phyloP scores from a whole-genome alignment of 2,113 vertebrate species.

The Beaufortia kweichowensis region DNA sequence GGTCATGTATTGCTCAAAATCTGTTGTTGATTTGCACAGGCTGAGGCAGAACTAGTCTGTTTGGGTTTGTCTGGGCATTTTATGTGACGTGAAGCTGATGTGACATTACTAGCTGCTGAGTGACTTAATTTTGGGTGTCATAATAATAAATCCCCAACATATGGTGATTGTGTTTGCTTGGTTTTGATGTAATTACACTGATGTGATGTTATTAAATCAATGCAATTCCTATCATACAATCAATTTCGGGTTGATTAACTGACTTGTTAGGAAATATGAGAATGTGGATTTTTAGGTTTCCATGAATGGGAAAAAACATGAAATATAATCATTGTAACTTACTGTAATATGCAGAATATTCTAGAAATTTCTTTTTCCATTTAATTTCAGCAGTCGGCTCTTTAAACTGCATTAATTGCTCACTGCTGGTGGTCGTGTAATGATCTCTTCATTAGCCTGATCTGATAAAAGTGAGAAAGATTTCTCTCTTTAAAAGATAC shows the following conservation, averaged over 20 bases:
- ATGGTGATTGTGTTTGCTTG: background rate
- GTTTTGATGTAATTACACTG: background rate
- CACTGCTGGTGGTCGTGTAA: constrained; percentile 24
- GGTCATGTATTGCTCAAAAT: constrained; percentile 23
- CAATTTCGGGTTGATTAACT: background rate
- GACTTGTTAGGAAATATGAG: background rate
- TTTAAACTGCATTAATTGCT: constrained; percentile 1
- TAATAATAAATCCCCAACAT: constrained; percentile 3
- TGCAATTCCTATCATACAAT: background rate
- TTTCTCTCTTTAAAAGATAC: constrained; percentile 38
- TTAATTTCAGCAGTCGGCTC: background rate
- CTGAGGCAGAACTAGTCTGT: constrained; percentile 26
- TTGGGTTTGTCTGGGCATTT: constrained; percentile 28
- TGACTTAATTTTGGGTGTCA: background rate
- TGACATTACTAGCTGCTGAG: background rate
- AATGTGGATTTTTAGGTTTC: background rate
- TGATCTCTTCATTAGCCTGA: constrained; percentile 19
- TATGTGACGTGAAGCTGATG: background rate
- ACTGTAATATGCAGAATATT: background rate
- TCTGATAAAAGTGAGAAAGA: constrained; percentile 15
- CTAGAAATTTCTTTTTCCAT: background rate
- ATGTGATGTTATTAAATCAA: background rate
- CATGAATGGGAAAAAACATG: too few species aligned
- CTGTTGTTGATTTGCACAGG: constrained; percentile 25
- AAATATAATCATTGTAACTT: background rate